Evolutionary conservation across 2,113 vertebrate species (phyloP).

Genomic region (Beaufortia kweichowensis): DNA sequence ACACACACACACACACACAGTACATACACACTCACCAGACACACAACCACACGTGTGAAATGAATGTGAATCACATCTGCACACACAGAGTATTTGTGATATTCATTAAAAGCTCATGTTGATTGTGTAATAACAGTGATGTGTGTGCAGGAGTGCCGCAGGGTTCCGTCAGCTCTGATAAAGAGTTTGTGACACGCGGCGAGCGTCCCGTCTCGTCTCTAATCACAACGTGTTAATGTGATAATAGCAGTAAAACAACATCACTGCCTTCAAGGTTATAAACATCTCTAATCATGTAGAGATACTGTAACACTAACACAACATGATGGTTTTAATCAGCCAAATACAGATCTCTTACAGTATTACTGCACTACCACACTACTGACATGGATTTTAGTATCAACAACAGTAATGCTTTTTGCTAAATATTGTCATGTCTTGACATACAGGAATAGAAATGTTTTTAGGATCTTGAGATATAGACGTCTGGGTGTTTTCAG

Average conservation of each 20-base stretch:
- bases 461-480: too few relatives aligned
- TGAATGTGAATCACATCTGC: not conserved
- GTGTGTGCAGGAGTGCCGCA: not conserved
- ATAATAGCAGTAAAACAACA: constrained; percentile 36
- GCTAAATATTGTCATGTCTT: too few relatives aligned
- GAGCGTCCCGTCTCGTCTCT: constrained; percentile 8
- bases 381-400: too few relatives aligned
- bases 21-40: not conserved
- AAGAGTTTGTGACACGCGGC: constrained; percentile 14
- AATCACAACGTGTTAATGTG: constrained; percentile 23
- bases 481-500: not conserved
- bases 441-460: not conserved
- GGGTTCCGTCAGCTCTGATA: not conserved
- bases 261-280: constrained; percentile 9
- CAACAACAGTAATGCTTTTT: too few relatives aligned
- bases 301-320: not conserved
- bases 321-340: not conserved
- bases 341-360: constrained; percentile 12
- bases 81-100: constrained; percentile 8
- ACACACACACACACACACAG: not conserved
- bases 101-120: constrained; percentile 25
- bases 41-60: too few relatives aligned
- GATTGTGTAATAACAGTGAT: not conserved
- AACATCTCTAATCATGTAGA: not conserved
- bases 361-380: too few relatives aligned